Base-by-base conservation (phyloP, 1,140 invertebrate genomes). In the roundworm (Caenorhabditis elegans) region DNA sequence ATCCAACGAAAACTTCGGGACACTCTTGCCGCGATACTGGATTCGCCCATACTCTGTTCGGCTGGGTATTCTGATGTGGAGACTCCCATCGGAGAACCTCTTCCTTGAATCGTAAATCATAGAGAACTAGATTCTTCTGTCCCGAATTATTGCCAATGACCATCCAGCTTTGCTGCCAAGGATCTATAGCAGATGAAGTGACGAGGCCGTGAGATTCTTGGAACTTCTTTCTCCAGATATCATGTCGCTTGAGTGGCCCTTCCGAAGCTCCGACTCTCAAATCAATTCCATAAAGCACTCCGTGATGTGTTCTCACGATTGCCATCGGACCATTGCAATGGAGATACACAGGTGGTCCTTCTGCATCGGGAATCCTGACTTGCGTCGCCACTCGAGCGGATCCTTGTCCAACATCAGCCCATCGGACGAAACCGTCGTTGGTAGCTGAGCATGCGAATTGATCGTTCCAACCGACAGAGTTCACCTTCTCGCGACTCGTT, bases 101-200 rank as follows among this genome's bases (percentile, higher is more conserved):
- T 43, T 70, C 60, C 3, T 26, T 24, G 60, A 70, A 70, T 24
- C 60, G 60, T 8, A 70, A 34, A 70, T 70, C 60, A 39, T 70
- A 70, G 26, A 70, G 60, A 31, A 70, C 43, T 11, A 70, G n/a
- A 13, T 70, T 70, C n/a, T 22, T 39, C 10, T 6, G 5, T 19
- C 13, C 43, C 17, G 60, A 70, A 39, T 70, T 81, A 26, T 51
- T 48, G 28, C 49, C 60, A 22, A 81, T 34, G 0, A 81, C 75
- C 80, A 81, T 81, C 80, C 80, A 81, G 24, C 31, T 76, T 31
- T 60, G 28, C 51, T 75, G 55, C 80, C 80, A 81, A 6, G 80
- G 80, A 77, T 81, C 80, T 10, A 81, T 76, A 17, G 53, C 31
- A 3, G 70, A 81, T 10, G 47, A 28, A 22, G 80, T 47, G 39